Percentiles rank a stretch among this genome's conserved stretches.
phyloP scores from a whole-genome alignment of 2,113 vertebrate genomes.

The Alethe castanea region DNA sequence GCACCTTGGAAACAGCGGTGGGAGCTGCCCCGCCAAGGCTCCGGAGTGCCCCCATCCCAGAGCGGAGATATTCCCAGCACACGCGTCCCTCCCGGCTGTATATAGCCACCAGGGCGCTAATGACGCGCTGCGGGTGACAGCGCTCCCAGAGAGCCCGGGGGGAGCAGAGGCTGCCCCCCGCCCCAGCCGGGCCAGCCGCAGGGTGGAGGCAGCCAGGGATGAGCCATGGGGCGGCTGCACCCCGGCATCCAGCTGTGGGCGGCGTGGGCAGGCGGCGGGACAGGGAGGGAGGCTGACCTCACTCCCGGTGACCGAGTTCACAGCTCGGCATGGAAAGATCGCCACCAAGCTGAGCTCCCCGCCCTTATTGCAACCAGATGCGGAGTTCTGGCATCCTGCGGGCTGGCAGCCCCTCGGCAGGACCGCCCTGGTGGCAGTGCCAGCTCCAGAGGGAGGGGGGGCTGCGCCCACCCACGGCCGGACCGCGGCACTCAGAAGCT shows the following conservation, averaged over 20 bases:
- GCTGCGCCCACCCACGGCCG: background rate
- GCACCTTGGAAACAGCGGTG: background rate
- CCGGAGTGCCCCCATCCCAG: accelerated
- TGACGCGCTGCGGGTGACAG: background rate
- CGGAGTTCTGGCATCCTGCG: background rate
- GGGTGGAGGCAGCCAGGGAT: background rate
- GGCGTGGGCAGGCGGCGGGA: background rate
- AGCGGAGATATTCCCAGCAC: background rate
- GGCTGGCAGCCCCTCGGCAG: background rate
- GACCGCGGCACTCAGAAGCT: background rate
- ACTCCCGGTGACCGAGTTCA: background rate
- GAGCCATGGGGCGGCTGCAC: background rate
- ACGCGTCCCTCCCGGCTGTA: background rate
- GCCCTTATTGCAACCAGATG: constrained; percentile 43
- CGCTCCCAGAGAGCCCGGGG: background rate
- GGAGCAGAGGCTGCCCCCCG: background rate
- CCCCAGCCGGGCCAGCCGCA: background rate
- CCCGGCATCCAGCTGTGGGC: background rate
- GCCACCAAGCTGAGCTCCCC: background rate
- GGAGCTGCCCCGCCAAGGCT: background rate
- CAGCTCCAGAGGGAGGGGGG: accelerated
- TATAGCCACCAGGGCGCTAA: background rate
- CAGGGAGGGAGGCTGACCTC: constrained; percentile 39
- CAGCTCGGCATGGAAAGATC: constrained; percentile 12
- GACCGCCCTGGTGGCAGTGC: background rate